phyloP scores from a whole-genome alignment of 2,888 invertebrate genomes.

The Seira sanloemensis region DNA sequence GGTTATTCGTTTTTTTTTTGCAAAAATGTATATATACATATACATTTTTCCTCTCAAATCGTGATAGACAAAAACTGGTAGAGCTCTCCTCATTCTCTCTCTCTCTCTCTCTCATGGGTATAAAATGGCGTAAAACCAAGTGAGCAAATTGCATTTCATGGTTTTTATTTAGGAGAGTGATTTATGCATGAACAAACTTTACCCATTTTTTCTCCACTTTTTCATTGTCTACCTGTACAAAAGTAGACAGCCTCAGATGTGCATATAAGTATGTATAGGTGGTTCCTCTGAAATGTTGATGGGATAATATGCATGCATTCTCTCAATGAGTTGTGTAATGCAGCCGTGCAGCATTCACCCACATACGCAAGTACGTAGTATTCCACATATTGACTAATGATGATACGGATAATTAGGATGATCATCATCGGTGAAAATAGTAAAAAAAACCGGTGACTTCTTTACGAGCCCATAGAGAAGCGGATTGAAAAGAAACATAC shows the following conservation, averaged over 20 bases:
- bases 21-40: too few relatives aligned
- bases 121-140: slow-evolving; percentile 58
- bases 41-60: neutral
- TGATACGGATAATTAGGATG: slow-evolving; percentile 15
- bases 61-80: neutral
- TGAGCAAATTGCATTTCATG: slow-evolving; percentile 65
- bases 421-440: neutral
- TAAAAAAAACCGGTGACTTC: slow-evolving; percentile 22
- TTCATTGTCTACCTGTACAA: neutral
- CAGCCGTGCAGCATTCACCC: too few relatives aligned
- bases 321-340: too few relatives aligned
- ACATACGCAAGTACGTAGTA: too few relatives aligned
- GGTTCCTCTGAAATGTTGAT: too few relatives aligned
- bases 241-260: too few relatives aligned
- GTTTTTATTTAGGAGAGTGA: slow-evolving; percentile 35
- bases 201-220: neutral
- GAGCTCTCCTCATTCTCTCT: too few relatives aligned
- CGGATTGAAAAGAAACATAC: neutral
- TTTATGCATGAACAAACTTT: slow-evolving; percentile 49
- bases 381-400: slow-evolving; percentile 42
- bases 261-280: too few relatives aligned
- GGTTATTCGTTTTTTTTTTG: too few relatives aligned
- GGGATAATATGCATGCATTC: too few relatives aligned
- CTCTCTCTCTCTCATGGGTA: too few relatives aligned
- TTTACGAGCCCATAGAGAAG: slow-evolving; percentile 22